Evolutionary conservation across 2,113 vertebrate species (phyloP).

Genomic region (Furnarius figulus): DNA sequence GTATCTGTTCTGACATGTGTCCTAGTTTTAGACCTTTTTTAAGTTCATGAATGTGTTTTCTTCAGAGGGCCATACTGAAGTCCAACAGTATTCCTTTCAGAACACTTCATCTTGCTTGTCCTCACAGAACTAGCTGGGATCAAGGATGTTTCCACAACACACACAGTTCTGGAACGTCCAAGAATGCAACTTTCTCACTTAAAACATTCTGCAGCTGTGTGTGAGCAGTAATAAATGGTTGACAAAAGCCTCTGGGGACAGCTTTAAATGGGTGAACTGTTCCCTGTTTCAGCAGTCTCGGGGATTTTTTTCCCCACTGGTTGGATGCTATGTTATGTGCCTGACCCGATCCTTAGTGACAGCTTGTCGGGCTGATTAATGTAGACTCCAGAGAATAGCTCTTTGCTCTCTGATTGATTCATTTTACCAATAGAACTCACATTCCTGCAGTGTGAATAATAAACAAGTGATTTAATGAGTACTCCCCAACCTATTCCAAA

Average conservation of each 20-base stretch:
- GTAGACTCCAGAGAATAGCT: constrained; percentile 46
- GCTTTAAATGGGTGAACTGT: constrained; percentile 38
- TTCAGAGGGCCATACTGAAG: not conserved
- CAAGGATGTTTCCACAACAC: not conserved
- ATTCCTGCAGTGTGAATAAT: constrained; percentile 49
- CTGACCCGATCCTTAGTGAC: constrained; percentile 73
- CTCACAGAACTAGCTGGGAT: not conserved
- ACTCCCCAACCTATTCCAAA: not conserved
- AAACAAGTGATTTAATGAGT: constrained; percentile 59
- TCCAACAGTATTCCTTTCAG: not conserved
- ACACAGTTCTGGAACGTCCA: not conserved
- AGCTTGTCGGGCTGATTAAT: constrained; percentile 70
- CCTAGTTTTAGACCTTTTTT: constrained; percentile 30
- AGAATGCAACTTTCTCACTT: constrained; percentile 23
- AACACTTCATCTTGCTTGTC: not conserved
- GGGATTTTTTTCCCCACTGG: constrained; percentile 7
- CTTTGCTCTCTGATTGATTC: constrained; percentile 73
- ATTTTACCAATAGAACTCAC: constrained; percentile 56
- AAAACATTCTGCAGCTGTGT: constrained; percentile 42
- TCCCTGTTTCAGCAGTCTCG: constrained; percentile 19
- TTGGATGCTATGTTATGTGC: constrained; percentile 12
- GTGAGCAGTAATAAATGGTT: constrained; percentile 34
- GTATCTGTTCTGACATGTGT: constrained; percentile 20
- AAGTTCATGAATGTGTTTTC: not conserved
- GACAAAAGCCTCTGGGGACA: constrained; percentile 31